A percentile compares a stretch with the other conserved stretches of the same genome.
Conservation (phyloP, 2,797 vertebrate species). For the Ctenopoma kingsleyae region DNA sequence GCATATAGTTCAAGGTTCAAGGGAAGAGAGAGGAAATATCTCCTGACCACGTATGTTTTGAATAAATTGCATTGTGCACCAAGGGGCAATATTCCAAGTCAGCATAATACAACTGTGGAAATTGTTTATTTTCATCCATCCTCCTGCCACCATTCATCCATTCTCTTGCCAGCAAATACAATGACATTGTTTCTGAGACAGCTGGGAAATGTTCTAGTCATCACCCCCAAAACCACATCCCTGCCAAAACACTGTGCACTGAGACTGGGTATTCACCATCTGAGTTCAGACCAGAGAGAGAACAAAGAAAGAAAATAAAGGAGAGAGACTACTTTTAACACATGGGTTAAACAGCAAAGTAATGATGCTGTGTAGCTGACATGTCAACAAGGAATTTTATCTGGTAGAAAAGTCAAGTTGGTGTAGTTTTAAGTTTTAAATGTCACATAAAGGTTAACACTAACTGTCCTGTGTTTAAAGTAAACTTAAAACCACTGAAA, state of each 20-base stretch:
- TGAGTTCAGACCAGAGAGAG: slow-evolving; percentile 37
- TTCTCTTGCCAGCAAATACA: slow-evolving; percentile 72
- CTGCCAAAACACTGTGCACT: slow-evolving; percentile 58
- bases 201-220: slow-evolving; percentile 71
- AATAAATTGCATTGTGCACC: slow-evolving; percentile 62
- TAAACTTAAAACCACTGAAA: not conserved
- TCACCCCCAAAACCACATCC: slow-evolving; percentile 53
- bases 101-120: slow-evolving; percentile 64
- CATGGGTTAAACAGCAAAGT: not conserved
- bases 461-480: not conserved
- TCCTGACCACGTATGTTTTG: slow-evolving; percentile 53
- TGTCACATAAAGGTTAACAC: not conserved
- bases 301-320: slow-evolving; percentile 27
- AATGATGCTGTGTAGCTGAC: not conserved
- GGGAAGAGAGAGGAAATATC: slow-evolving; percentile 35
- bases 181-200: slow-evolving; percentile 74
- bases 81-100: slow-evolving; percentile 68
- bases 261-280: slow-evolving; percentile 43
- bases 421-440: not conserved
- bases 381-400: slow-evolving; percentile 1
- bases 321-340: slow-evolving; percentile 6
- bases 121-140: slow-evolving; percentile 74
- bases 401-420: not conserved
- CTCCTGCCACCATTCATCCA: slow-evolving; percentile 72
- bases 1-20: slow-evolving; percentile 32